Base-by-base conservation (phyloP, 2,113 vertebrate species). In the Actenoides lindsayi region DNA sequence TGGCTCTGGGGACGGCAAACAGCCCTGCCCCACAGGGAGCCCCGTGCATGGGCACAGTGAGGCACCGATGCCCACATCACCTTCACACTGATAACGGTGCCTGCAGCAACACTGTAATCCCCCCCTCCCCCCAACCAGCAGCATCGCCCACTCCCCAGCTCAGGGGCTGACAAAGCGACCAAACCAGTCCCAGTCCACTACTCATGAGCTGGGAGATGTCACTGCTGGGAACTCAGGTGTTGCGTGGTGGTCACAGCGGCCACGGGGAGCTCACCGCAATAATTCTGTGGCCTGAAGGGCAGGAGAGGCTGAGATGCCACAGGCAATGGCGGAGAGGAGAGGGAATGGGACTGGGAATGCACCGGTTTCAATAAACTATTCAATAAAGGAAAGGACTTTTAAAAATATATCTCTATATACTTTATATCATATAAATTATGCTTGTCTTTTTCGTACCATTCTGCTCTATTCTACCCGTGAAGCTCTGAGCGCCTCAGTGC, bases 321-420 rank as follows among this genome's bases (percentile, higher is more conserved):
- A 76, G 70, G 84, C 89, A 85, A 90, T 81, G 74, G 83, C 23
- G 2, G 42, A 3, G 3, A 59, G 21, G 42, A 48, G 67, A 83
- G 63, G 77, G 44, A 74, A 94, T 0, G 1, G 85, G 92, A 73
- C n/a, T 27, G 53, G 75, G 81, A 91, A 80, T 20, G 54, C 42
- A 15, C 20, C 0, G 8, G 57, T 62, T 84, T 79, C 54, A 27
- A 87, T 73, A 96, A 96, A 89, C 77, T 93, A 69, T 79, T 82
- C 75, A 50, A 56, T 79, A 92, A 91, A 74, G 89, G 93, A 95
- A 88, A 67, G 41, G 69, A 71, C 6, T 94, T 95, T 89, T 2
- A 97, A 97, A 97, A 97, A 97, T 96, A 97, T 59, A 96, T 94
- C 83, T 97, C 92, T 97, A 17, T 96, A 83, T 90, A 96, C 56